A percentile compares a stretch with the other conserved stretches of the same genome.
Conservation (phyloP, 2,113 vertebrate genomes). For the Nettapus auritus region DNA sequence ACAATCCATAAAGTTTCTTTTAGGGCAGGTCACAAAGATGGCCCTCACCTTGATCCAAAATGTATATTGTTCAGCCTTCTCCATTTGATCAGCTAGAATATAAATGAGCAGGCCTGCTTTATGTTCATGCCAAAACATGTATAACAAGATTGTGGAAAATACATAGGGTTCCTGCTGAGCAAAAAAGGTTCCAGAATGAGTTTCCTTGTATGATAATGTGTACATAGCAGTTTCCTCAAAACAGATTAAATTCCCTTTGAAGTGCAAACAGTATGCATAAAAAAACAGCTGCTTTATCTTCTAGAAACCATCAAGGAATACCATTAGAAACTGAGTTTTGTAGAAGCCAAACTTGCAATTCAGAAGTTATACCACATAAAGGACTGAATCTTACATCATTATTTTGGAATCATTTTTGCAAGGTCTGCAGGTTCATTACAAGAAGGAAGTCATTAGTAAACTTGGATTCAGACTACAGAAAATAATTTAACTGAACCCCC, state of each 20-base stretch:
- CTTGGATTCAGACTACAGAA: not conserved
- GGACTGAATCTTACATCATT: not conserved
- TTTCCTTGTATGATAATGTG: constrained; percentile 39
- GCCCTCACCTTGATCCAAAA: constrained; percentile 52
- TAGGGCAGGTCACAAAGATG: constrained; percentile 18
- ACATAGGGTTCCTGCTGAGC: constrained; percentile 5
- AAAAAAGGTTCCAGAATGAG: constrained; percentile 36
- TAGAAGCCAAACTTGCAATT: not conserved
- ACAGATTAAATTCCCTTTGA: constrained; percentile 54
- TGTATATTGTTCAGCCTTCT: constrained; percentile 24
- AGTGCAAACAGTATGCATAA: constrained; percentile 42
- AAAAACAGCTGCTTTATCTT: not conserved
- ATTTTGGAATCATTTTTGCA: not conserved
- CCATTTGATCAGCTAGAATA: constrained; percentile 40
- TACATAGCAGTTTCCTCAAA: constrained; percentile 21
- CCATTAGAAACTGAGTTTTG: not conserved
- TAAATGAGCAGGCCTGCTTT: constrained; percentile 13
- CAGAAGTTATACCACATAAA: not conserved
- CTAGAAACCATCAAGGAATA: constrained; percentile 8
- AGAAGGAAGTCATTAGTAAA: not conserved
- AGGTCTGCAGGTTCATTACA: not conserved
- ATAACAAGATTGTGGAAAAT: constrained; percentile 34
- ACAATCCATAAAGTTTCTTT: constrained; percentile 22
- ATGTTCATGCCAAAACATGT: constrained; percentile 23
- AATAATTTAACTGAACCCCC: not conserved